Percentiles rank a stretch among this genome's conserved stretches.
These are phyloP conservation scores for Caenorhabditis remanei DNA, from an alignment of 1,140 invertebrate species.

Conservation along the genomic window DNA sequence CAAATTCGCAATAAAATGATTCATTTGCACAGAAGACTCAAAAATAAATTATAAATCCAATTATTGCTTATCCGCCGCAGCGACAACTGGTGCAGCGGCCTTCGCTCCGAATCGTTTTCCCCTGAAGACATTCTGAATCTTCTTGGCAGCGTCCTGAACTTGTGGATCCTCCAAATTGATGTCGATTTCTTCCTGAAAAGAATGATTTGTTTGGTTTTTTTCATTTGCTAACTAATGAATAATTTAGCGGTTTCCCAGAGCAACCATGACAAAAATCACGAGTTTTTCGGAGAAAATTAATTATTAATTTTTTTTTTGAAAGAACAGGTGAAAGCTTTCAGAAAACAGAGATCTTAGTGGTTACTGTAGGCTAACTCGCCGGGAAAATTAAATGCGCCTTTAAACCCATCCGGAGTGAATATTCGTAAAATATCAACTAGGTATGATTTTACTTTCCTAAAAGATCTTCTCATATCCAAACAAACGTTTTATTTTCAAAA, in stretches of 20 bases:
- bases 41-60: neutral
- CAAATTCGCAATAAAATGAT: neutral
- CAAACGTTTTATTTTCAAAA: neutral
- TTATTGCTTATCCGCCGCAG: slow-evolving; percentile 20
- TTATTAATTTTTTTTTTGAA: no score
- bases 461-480: no score
- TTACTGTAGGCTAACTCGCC: no score
- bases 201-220: neutral
- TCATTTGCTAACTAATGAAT: neutral
- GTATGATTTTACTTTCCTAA: no score
- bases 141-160: slow-evolving; percentile 63
- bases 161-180: slow-evolving; percentile 60
- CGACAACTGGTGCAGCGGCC: neutral
- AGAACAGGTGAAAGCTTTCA: no score
- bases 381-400: no score
- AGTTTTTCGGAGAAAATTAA: no score
- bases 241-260: no score
- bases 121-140: slow-evolving; percentile 58
- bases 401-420: no score
- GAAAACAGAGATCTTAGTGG: no score
- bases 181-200: slow-evolving; percentile 61
- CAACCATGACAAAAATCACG: no score
- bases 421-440: no score
- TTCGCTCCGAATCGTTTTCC: slow-evolving; percentile 47
- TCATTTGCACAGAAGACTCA: neutral